Percentiles rank a stretch among this genome's conserved stretches.
phyloP scores from a whole-genome alignment of 2,113 vertebrate genomes.

The Cryptotis parvus region DNA sequence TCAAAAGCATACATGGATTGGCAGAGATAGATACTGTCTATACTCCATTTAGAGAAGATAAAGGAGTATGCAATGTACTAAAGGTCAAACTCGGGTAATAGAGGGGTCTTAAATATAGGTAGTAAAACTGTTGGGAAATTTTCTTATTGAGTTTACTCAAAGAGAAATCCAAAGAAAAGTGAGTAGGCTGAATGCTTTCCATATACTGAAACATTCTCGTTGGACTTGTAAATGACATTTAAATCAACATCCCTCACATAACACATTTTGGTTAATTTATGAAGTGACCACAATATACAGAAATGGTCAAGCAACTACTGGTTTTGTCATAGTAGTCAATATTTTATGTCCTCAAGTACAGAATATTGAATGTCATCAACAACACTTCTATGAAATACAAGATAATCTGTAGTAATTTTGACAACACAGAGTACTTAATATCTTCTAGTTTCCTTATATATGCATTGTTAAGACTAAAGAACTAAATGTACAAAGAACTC shows the following conservation, averaged over 20 bases:
- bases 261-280: not conserved
- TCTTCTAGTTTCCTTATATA: not conserved
- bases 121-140: not conserved
- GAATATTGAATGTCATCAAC: not conserved
- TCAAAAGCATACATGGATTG: not conserved
- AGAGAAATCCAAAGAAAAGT: slow-evolving; percentile 9
- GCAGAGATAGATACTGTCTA: not conserved
- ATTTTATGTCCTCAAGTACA: slow-evolving; percentile 18
- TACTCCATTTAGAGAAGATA: not conserved
- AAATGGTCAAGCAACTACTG: not conserved
- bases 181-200: not conserved
- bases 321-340: not conserved
- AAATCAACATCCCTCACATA: not conserved
- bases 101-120: not conserved
- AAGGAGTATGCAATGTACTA: not conserved
- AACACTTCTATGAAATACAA: slow-evolving; percentile 8
- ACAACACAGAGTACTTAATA: not conserved
- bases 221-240: not conserved
- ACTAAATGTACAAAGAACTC: not conserved
- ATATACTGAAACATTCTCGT: slow-evolving; percentile 8
- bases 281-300: not conserved
- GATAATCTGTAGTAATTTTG: not conserved
- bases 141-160: not conserved
- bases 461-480: slow-evolving; percentile 21
- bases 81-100: not conserved